Evolutionary conservation across 2,797 vertebrate genomes (phyloP).

Genomic region (Enteromius radiatus): DNA sequence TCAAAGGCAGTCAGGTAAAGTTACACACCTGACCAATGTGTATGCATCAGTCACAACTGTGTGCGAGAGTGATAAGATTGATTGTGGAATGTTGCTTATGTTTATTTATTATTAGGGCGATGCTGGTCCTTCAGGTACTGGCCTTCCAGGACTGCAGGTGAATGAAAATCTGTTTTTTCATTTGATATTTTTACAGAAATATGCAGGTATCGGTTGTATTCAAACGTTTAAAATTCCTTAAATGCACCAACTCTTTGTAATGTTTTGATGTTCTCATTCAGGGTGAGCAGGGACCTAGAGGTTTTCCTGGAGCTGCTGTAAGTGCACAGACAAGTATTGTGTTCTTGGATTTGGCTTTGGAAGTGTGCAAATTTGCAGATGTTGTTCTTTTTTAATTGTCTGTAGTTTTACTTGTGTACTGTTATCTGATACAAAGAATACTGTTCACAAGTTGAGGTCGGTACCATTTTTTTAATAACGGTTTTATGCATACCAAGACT

Average conservation of each 20-base stretch:
- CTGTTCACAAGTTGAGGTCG: background rate
- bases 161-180: conserved; percentile 17
- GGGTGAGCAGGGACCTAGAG: conserved; percentile 78
- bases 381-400: conserved; percentile 14
- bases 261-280: conserved; percentile 52
- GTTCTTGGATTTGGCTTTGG: background rate
- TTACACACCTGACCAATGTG: background rate
- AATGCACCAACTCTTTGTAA: background rate
- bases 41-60: background rate
- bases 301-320: conserved; percentile 69
- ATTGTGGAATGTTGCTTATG: background rate
- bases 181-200: background rate
- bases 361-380: background rate
- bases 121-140: conserved; percentile 68
- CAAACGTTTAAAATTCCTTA: background rate
- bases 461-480: background rate
- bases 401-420: background rate
- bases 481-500: background rate
- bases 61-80: conserved; percentile 21
- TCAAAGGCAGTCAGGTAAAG: conserved; percentile 87
- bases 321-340: conserved; percentile 40
- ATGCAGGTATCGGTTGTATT: background rate
- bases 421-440: background rate
- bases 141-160: conserved; percentile 74
- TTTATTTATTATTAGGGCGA: conserved; percentile 70